Percentiles rank a stretch among this genome's conserved stretches.
Conservation (phyloP, 2,797 vertebrate species). For the Enteromius trimaculatus region DNA sequence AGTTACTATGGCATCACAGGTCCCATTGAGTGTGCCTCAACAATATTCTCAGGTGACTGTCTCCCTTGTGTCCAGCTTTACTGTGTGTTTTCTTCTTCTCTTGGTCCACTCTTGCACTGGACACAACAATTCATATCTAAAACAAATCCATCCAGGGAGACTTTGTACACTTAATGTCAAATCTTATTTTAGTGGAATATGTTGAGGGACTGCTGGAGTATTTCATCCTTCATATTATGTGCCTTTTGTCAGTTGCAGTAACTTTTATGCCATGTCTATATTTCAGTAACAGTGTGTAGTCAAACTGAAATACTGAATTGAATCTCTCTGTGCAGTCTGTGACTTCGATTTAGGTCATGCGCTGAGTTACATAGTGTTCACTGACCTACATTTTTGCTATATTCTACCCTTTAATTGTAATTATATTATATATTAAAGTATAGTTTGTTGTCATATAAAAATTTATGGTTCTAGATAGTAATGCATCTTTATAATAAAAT, state of each 20-base stretch:
- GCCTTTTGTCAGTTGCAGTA: not conserved
- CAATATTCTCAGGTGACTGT: slow-evolving; percentile 80
- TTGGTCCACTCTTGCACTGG: slow-evolving; percentile 24
- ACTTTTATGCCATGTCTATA: not conserved
- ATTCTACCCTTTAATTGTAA: not conserved
- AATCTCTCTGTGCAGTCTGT: slow-evolving; percentile 19
- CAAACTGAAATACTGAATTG: not conserved
- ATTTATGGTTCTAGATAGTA: not conserved
- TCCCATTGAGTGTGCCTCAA: slow-evolving; percentile 77
- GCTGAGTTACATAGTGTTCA: slow-evolving; percentile 13
- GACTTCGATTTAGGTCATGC: slow-evolving; percentile 39
- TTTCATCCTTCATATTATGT: not conserved
- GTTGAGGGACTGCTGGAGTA: slow-evolving; percentile 10
- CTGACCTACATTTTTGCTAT: slow-evolving; percentile 23
- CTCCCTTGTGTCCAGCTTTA: slow-evolving; percentile 40
- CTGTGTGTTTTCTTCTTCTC: slow-evolving; percentile 18
- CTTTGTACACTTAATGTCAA: not conserved
- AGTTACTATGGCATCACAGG: slow-evolving; percentile 76
- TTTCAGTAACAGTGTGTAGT: not conserved
- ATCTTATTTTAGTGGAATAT: slow-evolving; percentile 16
- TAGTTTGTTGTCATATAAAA: not conserved
- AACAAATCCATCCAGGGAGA: slow-evolving; percentile 20
- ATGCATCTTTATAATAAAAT: not conserved
- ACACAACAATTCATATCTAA: slow-evolving; percentile 7
- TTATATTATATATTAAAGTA: not conserved